Base-by-base conservation (phyloP, 2,797 vertebrate species). In the Glossophaga mutica region DNA sequence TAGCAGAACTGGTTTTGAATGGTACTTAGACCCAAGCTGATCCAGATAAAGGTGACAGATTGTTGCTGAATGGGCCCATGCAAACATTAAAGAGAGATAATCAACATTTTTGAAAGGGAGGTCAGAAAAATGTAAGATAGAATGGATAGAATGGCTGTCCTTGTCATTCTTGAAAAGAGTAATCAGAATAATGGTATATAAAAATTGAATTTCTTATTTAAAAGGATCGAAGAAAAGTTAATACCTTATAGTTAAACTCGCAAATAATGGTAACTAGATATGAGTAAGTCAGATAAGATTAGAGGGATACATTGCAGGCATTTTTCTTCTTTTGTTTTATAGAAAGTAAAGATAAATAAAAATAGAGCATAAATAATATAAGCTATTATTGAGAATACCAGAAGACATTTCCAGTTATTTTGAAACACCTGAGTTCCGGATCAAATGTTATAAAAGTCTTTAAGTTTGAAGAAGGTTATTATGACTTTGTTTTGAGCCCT, bases 401-500 rank as follows among this genome's bases (percentile, higher is more conserved):
- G 52, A 68, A 85, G n/a, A 22, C 7, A 67, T 92, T 83, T 42
- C 16, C 48, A 81, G 11, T 37, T 92, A 37, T 57, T 94, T 92
- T 79, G 42, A 88, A 96, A 46, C 57, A 59, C 5, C 46, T 94
- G 42, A 21, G 50, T 71, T 94, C 79, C 15, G 26, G 6, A 68
- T 84, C 4, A 10, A 67, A 91, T 84, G 34, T 52, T 62, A 67
- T 26, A 50, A 29, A 95, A 87, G 37, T 77, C 48, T 86, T 24
- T 55, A 84, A 87, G 70, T 76, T 89, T 96, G 76, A 92, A 59
- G 50, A 71, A 96, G 88, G 39, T 97, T 96, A 26, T 34, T 87
- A 22, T 44, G 50, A 94, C 42, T 96, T 97, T 98, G 62, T 96
- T 98, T 96, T 97, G 29, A 94, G 65, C 44, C 93, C 44, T 57